phyloP scores from a whole-genome alignment of 2,797 vertebrate genomes.

The Alauda arvensis region DNA sequence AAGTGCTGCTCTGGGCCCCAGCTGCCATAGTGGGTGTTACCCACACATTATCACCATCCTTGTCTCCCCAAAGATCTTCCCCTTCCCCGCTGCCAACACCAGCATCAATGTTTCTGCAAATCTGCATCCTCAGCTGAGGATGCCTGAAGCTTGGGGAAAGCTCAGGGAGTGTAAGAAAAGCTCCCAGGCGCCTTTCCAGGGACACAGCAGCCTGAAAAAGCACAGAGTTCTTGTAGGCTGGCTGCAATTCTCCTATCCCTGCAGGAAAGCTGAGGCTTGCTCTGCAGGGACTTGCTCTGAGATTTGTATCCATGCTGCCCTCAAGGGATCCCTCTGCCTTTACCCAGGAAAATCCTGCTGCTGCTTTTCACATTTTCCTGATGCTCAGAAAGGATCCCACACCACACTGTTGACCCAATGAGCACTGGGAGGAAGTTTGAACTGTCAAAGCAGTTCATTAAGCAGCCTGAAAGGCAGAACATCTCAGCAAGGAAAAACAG shows the following conservation, averaged over 20 bases:
- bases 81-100: background rate
- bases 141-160: background rate
- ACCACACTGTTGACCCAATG: background rate
- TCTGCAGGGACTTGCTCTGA: rapidly evolving
- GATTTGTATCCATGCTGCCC: background rate
- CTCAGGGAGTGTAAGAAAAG: background rate
- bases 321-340: background rate
- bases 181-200: background rate
- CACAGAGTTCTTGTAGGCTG: background rate
- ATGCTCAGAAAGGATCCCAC: background rate
- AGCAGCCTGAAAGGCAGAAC: background rate
- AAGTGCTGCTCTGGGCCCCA: background rate
- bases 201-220: background rate
- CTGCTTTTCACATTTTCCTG: background rate
- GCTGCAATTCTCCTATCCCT: background rate
- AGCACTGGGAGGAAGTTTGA: background rate
- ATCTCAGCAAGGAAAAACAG: constrained; percentile 6
- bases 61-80: background rate
- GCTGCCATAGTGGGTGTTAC: rapidly evolving
- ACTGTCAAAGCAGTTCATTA: background rate
- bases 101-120: background rate
- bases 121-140: background rate
- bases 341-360: background rate
- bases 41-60: no score
- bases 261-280: background rate